These are phyloP conservation scores for Penelope pileata DNA, from an alignment of 2,113 vertebrate genomes.

Conservation along the genomic window DNA sequence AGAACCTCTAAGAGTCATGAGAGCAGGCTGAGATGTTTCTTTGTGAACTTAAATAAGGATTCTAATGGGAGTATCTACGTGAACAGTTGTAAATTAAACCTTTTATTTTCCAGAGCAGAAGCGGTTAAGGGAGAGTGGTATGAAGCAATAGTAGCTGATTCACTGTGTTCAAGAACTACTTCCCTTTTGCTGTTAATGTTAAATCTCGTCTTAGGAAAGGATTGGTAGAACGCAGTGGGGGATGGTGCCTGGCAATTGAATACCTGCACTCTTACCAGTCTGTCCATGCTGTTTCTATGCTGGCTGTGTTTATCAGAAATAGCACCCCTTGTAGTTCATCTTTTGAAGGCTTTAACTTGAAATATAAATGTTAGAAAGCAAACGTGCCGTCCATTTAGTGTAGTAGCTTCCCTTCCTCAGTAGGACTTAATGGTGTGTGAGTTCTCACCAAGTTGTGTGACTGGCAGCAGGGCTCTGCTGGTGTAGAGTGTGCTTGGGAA, in stretches of 20 bases:
- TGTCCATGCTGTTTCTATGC: neutral
- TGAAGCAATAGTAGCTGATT: neutral
- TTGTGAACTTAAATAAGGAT: neutral
- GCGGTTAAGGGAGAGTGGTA: neutral
- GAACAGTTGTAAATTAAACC: neutral
- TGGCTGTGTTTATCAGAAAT: neutral
- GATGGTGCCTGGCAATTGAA: neutral
- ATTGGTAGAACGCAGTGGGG: neutral
- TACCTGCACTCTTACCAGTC: neutral
- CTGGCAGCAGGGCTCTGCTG: neutral
- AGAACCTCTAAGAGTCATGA: neutral
- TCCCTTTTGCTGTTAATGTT: slow-evolving; percentile 52
- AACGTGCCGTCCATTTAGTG: neutral
- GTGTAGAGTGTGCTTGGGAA: neutral
- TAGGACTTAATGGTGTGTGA: neutral
- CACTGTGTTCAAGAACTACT: slow-evolving; percentile 8
- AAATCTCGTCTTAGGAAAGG: neutral
- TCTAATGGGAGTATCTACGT: neutral
- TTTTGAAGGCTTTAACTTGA: neutral
- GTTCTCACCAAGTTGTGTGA: neutral
- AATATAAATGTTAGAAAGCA: neutral
- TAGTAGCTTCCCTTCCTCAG: neutral
- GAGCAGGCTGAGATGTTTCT: fast-evolving
- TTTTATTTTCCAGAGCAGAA: neutral
- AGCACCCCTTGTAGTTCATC: neutral